These are phyloP conservation scores for Tetragonula clypearis DNA, from an alignment of 1,140 invertebrate genomes.

Conservation along the genomic window DNA sequence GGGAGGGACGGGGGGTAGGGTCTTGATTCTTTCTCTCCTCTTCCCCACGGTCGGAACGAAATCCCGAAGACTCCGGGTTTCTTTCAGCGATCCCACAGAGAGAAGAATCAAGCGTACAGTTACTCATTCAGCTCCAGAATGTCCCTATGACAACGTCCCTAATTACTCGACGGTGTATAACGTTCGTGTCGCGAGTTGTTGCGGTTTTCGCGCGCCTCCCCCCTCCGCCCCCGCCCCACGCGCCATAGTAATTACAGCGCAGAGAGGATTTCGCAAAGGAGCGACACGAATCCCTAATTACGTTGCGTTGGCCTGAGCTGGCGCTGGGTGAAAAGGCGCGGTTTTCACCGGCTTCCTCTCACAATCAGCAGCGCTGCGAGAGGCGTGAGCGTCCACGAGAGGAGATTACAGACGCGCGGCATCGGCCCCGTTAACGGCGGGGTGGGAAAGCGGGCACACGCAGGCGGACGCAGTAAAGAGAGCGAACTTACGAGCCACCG, in stretches of 20 bases:
- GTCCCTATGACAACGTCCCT: background rate
- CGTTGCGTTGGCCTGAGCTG: too few relatives aligned
- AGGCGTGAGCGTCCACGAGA: background rate
- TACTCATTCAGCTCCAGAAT: background rate
- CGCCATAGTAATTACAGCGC: slow-evolving; percentile 16
- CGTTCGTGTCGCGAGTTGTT: background rate
- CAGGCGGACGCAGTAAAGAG: slow-evolving; percentile 24
- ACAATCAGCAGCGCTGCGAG: background rate
- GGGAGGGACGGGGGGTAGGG: too few relatives aligned
- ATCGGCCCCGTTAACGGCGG: background rate
- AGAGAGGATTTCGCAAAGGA: slow-evolving; percentile 12
- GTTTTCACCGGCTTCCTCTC: slow-evolving; percentile 7
- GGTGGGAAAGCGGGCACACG: slow-evolving; percentile 13
- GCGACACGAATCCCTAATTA: slow-evolving; percentile 47
- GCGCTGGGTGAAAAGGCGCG: background rate
- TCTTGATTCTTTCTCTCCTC: too few relatives aligned
- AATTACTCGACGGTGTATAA: background rate
- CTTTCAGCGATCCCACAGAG: background rate
- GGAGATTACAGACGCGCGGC: background rate
- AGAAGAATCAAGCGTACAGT: slow-evolving; percentile 1
- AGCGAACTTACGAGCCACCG: slow-evolving; percentile 13
- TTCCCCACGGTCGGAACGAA: too few relatives aligned
- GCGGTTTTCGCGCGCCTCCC: background rate
- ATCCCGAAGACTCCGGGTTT: background rate
- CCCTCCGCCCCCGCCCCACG: background rate